Base-by-base conservation (phyloP, 2,113 vertebrate species). In the Engystomops pustulosus region DNA sequence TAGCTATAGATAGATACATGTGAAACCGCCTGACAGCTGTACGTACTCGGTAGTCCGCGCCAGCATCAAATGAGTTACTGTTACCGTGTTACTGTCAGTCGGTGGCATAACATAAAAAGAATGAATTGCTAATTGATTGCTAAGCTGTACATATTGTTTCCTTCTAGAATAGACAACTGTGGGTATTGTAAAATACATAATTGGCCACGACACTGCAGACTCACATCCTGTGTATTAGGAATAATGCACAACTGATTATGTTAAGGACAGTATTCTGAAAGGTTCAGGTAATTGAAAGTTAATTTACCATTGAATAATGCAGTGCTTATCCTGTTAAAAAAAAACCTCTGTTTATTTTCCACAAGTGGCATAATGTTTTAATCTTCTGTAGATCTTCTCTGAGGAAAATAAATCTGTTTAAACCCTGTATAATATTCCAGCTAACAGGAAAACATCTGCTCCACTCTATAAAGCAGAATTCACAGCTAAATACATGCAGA, bases 331-430 rank as follows among this genome's bases (percentile, higher is more conserved):
- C 49, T 84, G 74, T 79, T 84, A 69, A 20, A 76, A 58, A 84
- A 79, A 58, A 83, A 83, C 69, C 20, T 44, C 74, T 84, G 83
- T 84, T 84, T 77, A 84, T 84, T 84, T 84, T 84, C 65, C 79
- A 79, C 74, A 84, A 84, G 83, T 84, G 83, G 74, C 75, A 84
- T 84, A 84, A 84, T 79, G 75, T 84, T 84, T 69, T 84, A 84
- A 84, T 84, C 83, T 79, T 70, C 30, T 10, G 18, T 34, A 70
- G 62, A 84, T 84, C 83, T 84, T 79, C 83, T 84, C 60, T 58
- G 55, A 84, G 75, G 74, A 84, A 84, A 79, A 84, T 84, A 79
- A 84, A 84, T 84, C 83, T 84, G 82, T 75, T 44, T 84, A 84
- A 84, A 84, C 36, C 82, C 82, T 53, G 62, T 70, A 79, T 79